Evolutionary conservation across 2,113 vertebrate species (phyloP), one percentile per base, ranked within the genome.

Genomic region (Chlamydotis undulata): DNA sequence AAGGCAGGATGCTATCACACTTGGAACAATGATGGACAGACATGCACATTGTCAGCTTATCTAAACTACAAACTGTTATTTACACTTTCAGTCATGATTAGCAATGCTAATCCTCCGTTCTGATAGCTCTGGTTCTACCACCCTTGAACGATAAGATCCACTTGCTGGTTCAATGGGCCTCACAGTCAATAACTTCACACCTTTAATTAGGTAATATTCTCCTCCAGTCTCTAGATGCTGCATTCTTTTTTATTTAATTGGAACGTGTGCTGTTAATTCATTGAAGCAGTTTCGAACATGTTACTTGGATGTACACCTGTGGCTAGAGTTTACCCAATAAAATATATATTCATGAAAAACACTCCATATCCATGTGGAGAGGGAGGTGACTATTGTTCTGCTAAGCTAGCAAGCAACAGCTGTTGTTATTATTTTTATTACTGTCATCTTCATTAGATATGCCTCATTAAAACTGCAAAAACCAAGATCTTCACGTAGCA

Each of bases 391-490:
- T 5, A 26, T 21, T 33, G 68, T 68, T 93, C 17, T 76, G 88
- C 95, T 93, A 94, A 96, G 76, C 73, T 57, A 75, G 94, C 92
- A 93, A 84, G 77, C 91, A 91, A 39, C 43, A 87, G 52, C 64
- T 86, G 52, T 76, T 77, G 19, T 67, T 95, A 50, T 89, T 90
- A 78, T 92, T 94, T 93, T 83, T 83, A 84, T 69, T 87, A 56
- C 77, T 64, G 65, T 23, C 89, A 93, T 37, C 89, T 79, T 92
- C 81, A 93, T 94, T 78, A 94, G 80, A 52, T 70, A 75, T 31
- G 60, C 56, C 35, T 92, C 69, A 60, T 82, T 89, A 82, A 19
- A 91, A 76, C 39, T 75, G 81, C 53, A 91, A 56, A 94, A 39
- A 4, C 4, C 61, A 56, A 82, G 83, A 82, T 71, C 69, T 91